Conservation (phyloP, 53 echinoderm and acorn worm species). For the Arbacia lixula region DNA sequence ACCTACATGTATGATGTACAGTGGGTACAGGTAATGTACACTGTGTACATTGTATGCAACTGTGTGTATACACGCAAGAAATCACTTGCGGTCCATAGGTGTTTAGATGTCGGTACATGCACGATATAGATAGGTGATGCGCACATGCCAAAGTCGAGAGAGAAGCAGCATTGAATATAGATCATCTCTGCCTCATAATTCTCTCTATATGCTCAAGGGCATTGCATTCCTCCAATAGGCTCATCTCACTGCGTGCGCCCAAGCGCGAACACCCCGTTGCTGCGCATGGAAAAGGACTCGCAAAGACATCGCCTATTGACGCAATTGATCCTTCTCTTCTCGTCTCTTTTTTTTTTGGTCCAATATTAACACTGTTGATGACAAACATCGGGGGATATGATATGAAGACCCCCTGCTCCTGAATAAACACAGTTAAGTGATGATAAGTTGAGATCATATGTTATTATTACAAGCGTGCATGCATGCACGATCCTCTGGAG, state of each 20-base stretch:
- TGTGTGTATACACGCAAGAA: no score
- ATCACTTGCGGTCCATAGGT: no score
- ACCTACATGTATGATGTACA: no score
- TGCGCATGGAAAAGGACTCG: background rate
- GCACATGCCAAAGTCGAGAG: no score
- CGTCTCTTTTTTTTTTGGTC: constrained; percentile 1
- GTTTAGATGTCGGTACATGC: no score
- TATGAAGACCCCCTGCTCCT: constrained; percentile 13
- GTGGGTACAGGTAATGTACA: no score
- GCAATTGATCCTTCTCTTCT: background rate
- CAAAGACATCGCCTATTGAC: no score
- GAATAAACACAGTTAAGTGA: constrained; percentile 50
- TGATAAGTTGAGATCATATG: constrained; percentile 2
- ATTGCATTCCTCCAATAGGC: background rate
- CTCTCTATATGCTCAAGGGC: background rate
- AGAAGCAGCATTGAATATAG: no score
- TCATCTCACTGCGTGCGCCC: no score
- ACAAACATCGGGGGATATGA: constrained; percentile 21
- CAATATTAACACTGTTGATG: constrained; percentile 12
- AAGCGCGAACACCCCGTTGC: background rate
- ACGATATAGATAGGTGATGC: no score
- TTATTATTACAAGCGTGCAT: constrained; percentile 21
- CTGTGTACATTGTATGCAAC: no score
- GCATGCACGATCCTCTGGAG: background rate
- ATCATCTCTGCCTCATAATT: no score